Evolutionary conservation across 2,113 vertebrate genomes (phyloP).

Genomic region (Dromaius novaehollandiae): DNA sequence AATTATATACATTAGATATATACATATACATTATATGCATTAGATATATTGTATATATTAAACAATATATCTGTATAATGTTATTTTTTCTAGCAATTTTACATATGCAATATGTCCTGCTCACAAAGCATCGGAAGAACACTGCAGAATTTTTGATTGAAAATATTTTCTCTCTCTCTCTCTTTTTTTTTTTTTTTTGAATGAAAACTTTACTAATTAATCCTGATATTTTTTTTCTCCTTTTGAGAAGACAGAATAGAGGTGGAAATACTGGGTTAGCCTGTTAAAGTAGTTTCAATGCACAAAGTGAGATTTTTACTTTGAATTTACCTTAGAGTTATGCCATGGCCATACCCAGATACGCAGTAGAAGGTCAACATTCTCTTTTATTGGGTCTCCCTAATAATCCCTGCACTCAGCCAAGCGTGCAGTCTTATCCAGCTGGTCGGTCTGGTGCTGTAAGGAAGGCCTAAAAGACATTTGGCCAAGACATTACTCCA

Average conservation of each 20-base stretch:
- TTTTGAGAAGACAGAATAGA: not conserved
- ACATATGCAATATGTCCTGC: not conserved
- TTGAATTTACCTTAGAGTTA: not conserved
- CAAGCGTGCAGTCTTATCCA: not conserved
- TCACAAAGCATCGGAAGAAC: not conserved
- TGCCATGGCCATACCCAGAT: not conserved
- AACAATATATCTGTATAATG: not conserved
- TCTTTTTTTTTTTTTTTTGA: not conserved
- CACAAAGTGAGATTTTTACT: not conserved
- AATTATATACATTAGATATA: no score
- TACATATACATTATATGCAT: no score
- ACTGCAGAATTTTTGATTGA: not conserved
- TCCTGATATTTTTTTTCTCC: not conserved
- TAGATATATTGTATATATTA: no score
- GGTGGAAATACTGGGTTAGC: not conserved
- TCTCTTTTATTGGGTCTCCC: not conserved
- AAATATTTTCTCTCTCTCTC: not conserved
- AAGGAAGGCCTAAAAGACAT: not conserved
- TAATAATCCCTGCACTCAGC: not conserved
- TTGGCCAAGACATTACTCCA: not conserved
- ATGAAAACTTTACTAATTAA: not conserved
- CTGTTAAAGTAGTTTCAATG: not conserved
- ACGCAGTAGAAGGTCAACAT: not conserved
- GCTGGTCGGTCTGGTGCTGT: not conserved
- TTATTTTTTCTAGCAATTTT: not conserved